A percentile compares a stretch with the other conserved stretches of the same genome.
Evolutionary conservation across 2,797 vertebrate genomes (phyloP).

Genomic region (Nannoperca australis): DNA sequence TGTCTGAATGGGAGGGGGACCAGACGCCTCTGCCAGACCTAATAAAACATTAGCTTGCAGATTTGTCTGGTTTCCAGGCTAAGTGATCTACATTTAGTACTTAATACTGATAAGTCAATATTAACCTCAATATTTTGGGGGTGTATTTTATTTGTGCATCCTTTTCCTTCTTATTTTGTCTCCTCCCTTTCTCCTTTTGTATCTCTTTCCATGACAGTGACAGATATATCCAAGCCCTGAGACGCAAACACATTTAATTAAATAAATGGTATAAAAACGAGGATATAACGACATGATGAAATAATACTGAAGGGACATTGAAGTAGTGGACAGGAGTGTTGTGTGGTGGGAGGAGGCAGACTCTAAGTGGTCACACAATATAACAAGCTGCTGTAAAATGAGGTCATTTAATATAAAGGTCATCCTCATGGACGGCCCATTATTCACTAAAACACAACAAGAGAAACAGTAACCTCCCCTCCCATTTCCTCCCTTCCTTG

Average conservation of each 20-base stretch:
- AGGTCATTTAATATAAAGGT: conserved; percentile 54
- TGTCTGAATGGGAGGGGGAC: no score
- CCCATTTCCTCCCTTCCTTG: not conserved
- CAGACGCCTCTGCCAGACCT: no score
- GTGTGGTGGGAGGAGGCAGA: conserved; percentile 19
- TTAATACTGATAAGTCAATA: not conserved
- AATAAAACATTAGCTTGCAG: no score
- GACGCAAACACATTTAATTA: conserved; percentile 20
- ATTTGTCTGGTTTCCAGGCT: no score
- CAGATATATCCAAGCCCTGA: conserved; percentile 3
- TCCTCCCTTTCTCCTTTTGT: not conserved
- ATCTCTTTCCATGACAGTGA: conserved; percentile 14
- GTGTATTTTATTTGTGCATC: no score
- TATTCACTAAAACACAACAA: conserved; percentile 39
- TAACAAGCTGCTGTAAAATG: conserved; percentile 47
- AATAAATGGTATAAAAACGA: conserved; percentile 27
- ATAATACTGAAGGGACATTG: conserved; percentile 18
- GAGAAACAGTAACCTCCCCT: conserved; percentile 4
- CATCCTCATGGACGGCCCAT: conserved; percentile 32
- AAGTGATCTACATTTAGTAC: not conserved
- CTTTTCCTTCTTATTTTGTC: not conserved
- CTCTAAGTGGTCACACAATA: conserved; percentile 40
- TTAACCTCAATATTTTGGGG: not conserved
- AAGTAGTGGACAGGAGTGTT: conserved; percentile 10
- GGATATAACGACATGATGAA: conserved; percentile 18